phyloP scores from a whole-genome alignment of 2,797 vertebrate species.

The Rachycentron canadum region DNA sequence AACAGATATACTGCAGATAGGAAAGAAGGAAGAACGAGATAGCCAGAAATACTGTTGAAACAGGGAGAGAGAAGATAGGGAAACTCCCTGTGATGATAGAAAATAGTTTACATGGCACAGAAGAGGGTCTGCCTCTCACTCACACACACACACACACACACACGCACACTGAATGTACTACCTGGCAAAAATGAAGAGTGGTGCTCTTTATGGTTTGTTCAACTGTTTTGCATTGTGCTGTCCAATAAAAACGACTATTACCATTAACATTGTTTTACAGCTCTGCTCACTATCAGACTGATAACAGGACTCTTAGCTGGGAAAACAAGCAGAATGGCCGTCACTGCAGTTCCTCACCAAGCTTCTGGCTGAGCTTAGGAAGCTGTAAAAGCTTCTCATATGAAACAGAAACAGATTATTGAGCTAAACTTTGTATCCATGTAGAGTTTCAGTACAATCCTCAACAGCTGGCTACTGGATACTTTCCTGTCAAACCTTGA shows the following conservation, averaged over 20 bases:
- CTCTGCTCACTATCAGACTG: slow-evolving; percentile 35
- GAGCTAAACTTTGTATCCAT: background rate
- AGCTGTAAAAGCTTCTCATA: slow-evolving; percentile 7
- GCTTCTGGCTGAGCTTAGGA: slow-evolving; percentile 3
- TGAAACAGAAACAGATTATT: background rate
- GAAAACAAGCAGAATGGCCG: slow-evolving; percentile 25
- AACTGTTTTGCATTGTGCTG: slow-evolving; percentile 47
- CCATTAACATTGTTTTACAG: slow-evolving; percentile 49
- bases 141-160: slow-evolving; percentile 32
- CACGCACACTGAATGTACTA: background rate
- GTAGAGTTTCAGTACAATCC: background rate
- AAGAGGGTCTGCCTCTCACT: slow-evolving; percentile 29
- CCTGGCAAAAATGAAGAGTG: slow-evolving; percentile 36
- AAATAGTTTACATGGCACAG: slow-evolving; percentile 47
- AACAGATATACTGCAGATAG: slow-evolving; percentile 60
- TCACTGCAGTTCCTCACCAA: slow-evolving; percentile 15
- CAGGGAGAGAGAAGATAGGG: slow-evolving; percentile 12
- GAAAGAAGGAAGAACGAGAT: slow-evolving; percentile 47
- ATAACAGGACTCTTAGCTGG: slow-evolving; percentile 24
- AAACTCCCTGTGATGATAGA: slow-evolving; percentile 61
- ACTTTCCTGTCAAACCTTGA: background rate
- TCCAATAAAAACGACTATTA: slow-evolving; percentile 57
- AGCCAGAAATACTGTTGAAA: slow-evolving; percentile 14
- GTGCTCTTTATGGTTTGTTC: slow-evolving; percentile 58
- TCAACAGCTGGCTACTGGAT: background rate